Percentiles rank a stretch among this genome's conserved stretches.
Evolutionary conservation across 1,140 invertebrate species (phyloP).

Genomic region (Aphelenchoides avenae): DNA sequence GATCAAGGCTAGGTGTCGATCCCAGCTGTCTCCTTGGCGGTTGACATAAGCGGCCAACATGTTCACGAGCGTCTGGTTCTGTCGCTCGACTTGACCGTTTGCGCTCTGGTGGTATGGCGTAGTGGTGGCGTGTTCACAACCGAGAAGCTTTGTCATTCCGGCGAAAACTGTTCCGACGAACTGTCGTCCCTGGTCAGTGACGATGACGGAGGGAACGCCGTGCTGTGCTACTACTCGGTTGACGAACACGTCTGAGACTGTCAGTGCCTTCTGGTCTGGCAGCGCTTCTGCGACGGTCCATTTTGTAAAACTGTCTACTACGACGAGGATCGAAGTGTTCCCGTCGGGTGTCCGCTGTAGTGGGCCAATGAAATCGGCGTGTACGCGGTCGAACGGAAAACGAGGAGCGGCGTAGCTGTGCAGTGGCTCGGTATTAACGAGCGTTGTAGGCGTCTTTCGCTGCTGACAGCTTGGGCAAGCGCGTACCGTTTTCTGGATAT

Average conservation of each 20-base stretch:
- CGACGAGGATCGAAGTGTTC: too few species aligned
- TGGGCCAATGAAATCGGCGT: too few species aligned
- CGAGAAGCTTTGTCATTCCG: neutral
- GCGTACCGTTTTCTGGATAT: constrained; percentile 1
- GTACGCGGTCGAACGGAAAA: too few species aligned
- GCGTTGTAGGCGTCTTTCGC: too few species aligned
- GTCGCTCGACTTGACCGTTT: constrained; percentile 8
- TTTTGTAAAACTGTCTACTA: constrained; percentile 15
- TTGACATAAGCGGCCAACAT: constrained; percentile 1
- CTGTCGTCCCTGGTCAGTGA: constrained; percentile 9
- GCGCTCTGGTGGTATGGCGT: constrained; percentile 1
- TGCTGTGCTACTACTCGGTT: neutral
- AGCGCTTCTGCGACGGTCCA: constrained; percentile 1
- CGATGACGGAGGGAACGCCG: constrained; percentile 4
- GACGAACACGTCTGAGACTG: constrained; percentile 2
- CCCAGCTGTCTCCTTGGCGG: constrained; percentile 5
- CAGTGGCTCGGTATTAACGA: too few species aligned
- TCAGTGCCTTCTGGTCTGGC: constrained; percentile 1
- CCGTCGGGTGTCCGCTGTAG: too few species aligned
- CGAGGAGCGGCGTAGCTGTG: too few species aligned
- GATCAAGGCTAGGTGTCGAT: neutral
- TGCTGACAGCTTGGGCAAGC: constrained; percentile 1
- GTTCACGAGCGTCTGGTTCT: neutral
- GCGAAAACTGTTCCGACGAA: constrained; percentile 10
- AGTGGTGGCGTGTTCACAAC: neutral